These are phyloP conservation scores for Caenorhabditis remanei DNA, from an alignment of 1,140 invertebrate genomes.

Conservation along the genomic window DNA sequence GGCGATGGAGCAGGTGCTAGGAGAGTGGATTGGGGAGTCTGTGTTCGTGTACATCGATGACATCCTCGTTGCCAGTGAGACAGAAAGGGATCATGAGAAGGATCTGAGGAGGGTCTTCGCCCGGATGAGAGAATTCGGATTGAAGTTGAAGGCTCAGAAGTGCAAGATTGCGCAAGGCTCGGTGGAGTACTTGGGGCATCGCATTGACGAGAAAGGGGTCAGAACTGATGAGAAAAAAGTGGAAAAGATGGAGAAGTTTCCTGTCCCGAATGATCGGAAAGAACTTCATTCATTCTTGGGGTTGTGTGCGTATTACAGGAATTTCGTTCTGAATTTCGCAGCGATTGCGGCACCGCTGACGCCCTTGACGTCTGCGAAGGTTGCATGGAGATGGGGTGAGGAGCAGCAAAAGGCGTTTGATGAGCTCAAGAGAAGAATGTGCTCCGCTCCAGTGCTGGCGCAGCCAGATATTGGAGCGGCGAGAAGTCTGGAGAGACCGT, in stretches of 20 bases:
- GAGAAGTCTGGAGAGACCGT: constrained; percentile 27
- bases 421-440: constrained; percentile 58
- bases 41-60: no score
- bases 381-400: constrained; percentile 30
- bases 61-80: no score
- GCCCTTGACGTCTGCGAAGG: constrained; percentile 61
- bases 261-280: neutral
- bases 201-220: no score
- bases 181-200: no score
- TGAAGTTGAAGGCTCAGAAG: neutral
- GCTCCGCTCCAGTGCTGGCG: constrained; percentile 62
- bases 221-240: no score
- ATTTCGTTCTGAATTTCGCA: neutral
- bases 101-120: neutral
- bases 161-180: no score
- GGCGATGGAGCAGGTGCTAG: no score
- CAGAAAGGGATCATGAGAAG: neutral
- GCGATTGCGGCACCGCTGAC: constrained; percentile 56
- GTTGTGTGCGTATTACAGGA: neutral
- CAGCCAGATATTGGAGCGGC: constrained; percentile 58
- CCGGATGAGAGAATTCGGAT: neutral
- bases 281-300: neutral
- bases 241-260: no score
- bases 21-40: no score
- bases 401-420: constrained; percentile 63